phyloP scores from a whole-genome alignment of 2,797 vertebrate species.

The Sebastes variabilis region DNA sequence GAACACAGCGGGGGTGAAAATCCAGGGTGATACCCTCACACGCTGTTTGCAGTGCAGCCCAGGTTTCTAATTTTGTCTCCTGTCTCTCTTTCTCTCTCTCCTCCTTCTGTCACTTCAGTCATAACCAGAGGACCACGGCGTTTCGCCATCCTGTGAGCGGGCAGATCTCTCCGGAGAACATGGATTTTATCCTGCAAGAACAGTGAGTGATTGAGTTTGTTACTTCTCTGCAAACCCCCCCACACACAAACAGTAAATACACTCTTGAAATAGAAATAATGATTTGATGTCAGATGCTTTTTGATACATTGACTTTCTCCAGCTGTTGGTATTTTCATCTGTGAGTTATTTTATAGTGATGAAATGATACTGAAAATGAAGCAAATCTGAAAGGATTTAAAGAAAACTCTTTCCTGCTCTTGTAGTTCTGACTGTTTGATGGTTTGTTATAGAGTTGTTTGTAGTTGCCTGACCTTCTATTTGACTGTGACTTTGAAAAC shows the following conservation, averaged over 20 bases:
- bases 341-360: background rate
- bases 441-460: background rate
- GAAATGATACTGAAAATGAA: background rate
- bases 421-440: background rate
- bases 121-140: slow-evolving; percentile 91
- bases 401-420: background rate
- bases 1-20: slow-evolving; percentile 29
- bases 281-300: background rate
- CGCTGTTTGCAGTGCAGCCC: background rate
- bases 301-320: background rate
- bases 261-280: background rate
- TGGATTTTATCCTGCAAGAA: slow-evolving; percentile 90
- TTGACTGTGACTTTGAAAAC: slow-evolving; percentile 18
- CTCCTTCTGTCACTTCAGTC: slow-evolving; percentile 78
- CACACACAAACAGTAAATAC: no score
- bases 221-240: background rate
- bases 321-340: background rate
- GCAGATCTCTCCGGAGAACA: slow-evolving; percentile 90
- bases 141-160: slow-evolving; percentile 93
- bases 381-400: background rate
- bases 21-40: slow-evolving; percentile 37
- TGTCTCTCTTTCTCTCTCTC: slow-evolving; percentile 41
- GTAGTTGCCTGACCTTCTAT: background rate
- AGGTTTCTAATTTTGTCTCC: slow-evolving; percentile 52
- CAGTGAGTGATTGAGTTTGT: slow-evolving; percentile 84